A percentile compares a stretch with the other conserved stretches of the same genome.
Conservation (phyloP, 2,888 invertebrate species). For the Euzetes globulus region DNA sequence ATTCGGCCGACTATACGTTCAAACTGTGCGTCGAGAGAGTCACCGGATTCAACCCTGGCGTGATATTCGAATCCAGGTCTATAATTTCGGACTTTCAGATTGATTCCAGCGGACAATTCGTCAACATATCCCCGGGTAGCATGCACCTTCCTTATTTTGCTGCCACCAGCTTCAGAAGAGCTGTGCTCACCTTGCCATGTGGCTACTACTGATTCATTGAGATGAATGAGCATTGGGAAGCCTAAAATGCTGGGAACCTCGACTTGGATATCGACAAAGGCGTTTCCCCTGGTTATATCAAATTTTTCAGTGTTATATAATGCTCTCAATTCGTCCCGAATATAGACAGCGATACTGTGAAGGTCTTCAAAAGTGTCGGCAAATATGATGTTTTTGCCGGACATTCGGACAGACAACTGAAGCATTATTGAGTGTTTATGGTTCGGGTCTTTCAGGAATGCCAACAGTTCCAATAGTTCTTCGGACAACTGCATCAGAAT, state of each 20-base stretch:
- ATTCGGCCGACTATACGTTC: background rate
- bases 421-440: background rate
- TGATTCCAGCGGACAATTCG: constrained; percentile 3
- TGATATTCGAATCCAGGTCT: constrained; percentile 21
- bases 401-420: constrained; percentile 9
- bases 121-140: background rate
- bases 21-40: background rate
- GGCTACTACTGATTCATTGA: background rate
- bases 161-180: background rate
- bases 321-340: background rate
- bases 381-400: constrained; percentile 27
- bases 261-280: constrained; percentile 1
- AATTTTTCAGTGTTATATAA: background rate
- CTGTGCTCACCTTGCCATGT: background rate
- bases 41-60: background rate
- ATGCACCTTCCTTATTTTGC: background rate
- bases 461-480: constrained; percentile 15
- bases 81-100: constrained; percentile 12
- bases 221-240: constrained; percentile 22
- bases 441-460: background rate
- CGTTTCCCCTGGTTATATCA: background rate
- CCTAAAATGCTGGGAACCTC: constrained; percentile 24
- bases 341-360: background rate
- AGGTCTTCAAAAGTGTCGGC: constrained; percentile 28
- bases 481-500: constrained; percentile 8